A percentile compares a stretch with the other conserved stretches of the same genome.
Conservation (phyloP, 2,797 vertebrate species). For the Gymnothorax reevesii region DNA sequence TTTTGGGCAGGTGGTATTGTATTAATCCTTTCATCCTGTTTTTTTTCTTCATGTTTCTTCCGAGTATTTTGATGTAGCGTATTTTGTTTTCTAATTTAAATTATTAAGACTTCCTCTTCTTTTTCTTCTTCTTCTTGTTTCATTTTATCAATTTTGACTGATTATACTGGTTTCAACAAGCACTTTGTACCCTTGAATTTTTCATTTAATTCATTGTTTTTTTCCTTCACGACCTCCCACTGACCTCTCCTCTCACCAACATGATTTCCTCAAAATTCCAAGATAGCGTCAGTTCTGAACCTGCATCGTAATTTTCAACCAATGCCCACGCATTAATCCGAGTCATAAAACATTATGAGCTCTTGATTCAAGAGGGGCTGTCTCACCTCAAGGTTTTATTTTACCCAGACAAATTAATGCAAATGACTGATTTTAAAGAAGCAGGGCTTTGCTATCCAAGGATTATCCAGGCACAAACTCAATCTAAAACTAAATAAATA, state of each 20-base stretch:
- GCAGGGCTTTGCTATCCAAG: background rate
- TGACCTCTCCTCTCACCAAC: background rate
- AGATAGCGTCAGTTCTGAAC: background rate
- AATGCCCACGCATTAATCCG: slow-evolving; percentile 1
- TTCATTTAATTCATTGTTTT: too few relatives aligned
- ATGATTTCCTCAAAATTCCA: background rate
- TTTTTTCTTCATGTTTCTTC: too few relatives aligned
- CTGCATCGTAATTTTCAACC: background rate
- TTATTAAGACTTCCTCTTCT: too few relatives aligned
- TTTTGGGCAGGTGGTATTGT: too few relatives aligned
- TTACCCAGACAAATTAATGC: background rate
- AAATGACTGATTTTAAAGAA: background rate
- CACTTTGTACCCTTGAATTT: too few relatives aligned
- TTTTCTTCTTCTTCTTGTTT: too few relatives aligned
- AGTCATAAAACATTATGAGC: background rate
- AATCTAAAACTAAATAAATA: slow-evolving; percentile 44
- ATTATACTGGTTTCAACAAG: too few relatives aligned
- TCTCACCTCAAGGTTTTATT: background rate
- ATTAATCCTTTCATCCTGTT: too few relatives aligned
- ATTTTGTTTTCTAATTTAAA: too few relatives aligned
- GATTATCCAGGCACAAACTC: background rate
- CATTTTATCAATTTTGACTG: too few relatives aligned
- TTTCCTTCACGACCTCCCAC: background rate
- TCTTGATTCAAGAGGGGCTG: background rate
- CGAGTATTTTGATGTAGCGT: too few relatives aligned